Evolutionary conservation across 2,113 vertebrate genomes (phyloP).

Genomic region (Columba livia): DNA sequence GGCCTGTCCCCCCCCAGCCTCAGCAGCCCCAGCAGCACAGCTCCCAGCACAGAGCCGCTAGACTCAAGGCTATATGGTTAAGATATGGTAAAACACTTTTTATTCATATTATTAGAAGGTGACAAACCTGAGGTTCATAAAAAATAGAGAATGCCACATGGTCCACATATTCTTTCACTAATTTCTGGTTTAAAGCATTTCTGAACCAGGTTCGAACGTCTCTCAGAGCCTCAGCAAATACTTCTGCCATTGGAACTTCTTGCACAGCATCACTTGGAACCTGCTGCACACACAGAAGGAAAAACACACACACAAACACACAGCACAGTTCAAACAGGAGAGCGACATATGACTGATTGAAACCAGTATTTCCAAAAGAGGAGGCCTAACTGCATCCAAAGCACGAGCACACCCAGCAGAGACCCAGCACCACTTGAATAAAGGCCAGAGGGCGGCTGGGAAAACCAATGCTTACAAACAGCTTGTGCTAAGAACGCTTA

Average conservation of each 20-base stretch:
- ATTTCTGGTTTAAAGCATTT: not conserved
- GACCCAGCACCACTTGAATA: not conserved
- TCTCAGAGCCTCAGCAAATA: not conserved
- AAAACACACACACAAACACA: not conserved
- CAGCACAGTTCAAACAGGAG: not conserved
- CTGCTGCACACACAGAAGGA: not conserved
- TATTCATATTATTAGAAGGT: not conserved
- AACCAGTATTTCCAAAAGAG: not conserved
- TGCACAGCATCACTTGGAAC: not conserved
- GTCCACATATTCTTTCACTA: fast-evolving
- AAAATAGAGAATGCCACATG: fast-evolving
- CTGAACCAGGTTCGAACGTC: conserved; percentile 19
- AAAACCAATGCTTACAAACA: not conserved
- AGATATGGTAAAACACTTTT: not conserved
- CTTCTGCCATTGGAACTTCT: not conserved
- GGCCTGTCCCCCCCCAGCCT: not conserved
- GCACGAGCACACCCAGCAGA: not conserved
- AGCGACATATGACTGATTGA: not conserved
- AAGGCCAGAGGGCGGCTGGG: not conserved
- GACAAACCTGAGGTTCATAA: conserved; percentile 33
- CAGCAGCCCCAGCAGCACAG: not conserved
- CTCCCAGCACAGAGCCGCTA: not conserved
- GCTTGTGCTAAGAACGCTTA: not conserved
- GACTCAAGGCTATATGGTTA: not conserved
- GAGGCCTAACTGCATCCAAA: not conserved